phyloP scores from a whole-genome alignment of 2,113 vertebrate genomes.

The Paratilapia polleni region DNA sequence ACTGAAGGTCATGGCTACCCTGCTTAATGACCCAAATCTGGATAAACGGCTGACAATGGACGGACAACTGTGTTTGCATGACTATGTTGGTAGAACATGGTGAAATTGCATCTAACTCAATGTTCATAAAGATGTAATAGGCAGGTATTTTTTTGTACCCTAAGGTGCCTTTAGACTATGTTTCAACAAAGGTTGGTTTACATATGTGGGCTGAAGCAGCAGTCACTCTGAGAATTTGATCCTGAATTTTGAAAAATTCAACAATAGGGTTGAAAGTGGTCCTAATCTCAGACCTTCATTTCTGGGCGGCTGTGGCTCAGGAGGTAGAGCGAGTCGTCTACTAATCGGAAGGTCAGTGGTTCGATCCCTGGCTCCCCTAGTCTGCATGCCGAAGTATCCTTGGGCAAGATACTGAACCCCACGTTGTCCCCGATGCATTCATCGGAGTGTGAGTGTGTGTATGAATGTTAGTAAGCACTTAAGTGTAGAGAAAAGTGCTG shows the following conservation, averaged over 20 bases:
- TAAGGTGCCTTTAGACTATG: background rate
- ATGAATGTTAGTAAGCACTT: no score
- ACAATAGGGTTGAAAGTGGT: background rate
- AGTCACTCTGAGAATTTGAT: rapidly evolving
- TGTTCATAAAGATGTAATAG: background rate
- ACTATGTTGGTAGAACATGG: background rate
- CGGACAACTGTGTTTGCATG: background rate
- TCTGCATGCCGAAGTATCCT: no score
- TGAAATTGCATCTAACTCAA: background rate
- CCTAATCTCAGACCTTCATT: background rate
- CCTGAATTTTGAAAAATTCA: background rate
- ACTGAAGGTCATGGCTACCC: background rate
- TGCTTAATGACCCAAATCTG: background rate
- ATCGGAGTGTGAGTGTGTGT: no score
- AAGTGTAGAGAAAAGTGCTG: no score
- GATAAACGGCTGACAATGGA: background rate
- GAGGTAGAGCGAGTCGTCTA: no score
- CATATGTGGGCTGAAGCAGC: background rate
- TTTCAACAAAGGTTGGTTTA: background rate
- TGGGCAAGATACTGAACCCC: no score
- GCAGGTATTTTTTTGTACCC: background rate
- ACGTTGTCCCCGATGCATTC: no score
- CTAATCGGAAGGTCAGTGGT: no score
- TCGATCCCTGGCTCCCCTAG: no score
- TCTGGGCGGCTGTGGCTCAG: no score